Conservation (phyloP, 2,113 vertebrate species). For the Philantomba maxwellii region DNA sequence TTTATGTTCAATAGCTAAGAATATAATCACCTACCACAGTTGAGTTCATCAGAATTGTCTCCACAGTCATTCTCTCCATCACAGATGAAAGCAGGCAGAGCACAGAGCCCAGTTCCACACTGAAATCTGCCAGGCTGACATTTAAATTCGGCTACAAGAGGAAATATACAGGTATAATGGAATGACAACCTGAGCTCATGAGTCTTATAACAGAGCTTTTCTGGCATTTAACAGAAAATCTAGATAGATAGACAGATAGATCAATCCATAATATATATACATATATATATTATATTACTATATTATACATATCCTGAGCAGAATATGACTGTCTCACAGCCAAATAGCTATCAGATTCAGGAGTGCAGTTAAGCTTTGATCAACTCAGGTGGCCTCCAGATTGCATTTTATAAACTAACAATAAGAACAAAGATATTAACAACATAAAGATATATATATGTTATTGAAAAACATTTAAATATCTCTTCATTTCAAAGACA, state of each 20-base stretch:
- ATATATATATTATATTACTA: neutral
- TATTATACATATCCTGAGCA: neutral
- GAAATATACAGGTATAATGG: neutral
- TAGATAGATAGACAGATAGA: neutral
- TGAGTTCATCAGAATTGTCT: conserved; percentile 97
- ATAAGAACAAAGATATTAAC: neutral
- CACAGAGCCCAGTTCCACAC: conserved; percentile 96
- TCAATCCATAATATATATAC: neutral
- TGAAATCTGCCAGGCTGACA: conserved; percentile 98
- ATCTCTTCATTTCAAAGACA: neutral
- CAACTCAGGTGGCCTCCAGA: neutral
- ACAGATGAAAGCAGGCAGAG: conserved; percentile 97
- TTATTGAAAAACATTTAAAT: neutral
- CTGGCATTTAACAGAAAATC: neutral
- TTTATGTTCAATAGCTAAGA: neutral
- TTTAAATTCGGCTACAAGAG: conserved; percentile 92
- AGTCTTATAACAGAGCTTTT: neutral
- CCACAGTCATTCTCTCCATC: conserved; percentile 99
- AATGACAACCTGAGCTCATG: neutral
- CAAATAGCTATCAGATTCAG: neutral
- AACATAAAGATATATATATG: neutral
- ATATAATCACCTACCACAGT: conserved; percentile 88
- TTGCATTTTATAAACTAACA: neutral
- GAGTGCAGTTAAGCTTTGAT: neutral
- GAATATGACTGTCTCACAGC: neutral